Evolutionary conservation across 1,140 invertebrate species (phyloP).

Genomic region (Brachystomella parvula): DNA sequence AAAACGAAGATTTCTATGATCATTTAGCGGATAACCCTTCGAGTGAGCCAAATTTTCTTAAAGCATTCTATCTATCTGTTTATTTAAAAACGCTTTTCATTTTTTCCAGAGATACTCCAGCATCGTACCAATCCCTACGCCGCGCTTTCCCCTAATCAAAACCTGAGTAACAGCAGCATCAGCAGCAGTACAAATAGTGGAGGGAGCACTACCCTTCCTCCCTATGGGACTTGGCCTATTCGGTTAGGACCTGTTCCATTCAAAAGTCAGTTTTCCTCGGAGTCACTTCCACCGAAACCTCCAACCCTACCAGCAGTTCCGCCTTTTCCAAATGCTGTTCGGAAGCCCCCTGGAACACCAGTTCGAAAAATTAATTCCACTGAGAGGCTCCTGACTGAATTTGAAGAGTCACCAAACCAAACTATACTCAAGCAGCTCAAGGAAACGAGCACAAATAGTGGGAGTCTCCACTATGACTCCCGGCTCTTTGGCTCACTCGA

Average conservation of each 20-base stretch:
- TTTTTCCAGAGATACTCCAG: constrained; percentile 27
- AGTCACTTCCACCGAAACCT: constrained; percentile 35
- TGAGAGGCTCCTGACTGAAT: constrained; percentile 5
- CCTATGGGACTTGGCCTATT: constrained; percentile 27
- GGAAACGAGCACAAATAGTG: constrained; percentile 43
- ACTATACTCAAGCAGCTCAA: constrained; percentile 47
- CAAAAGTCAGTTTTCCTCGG: constrained; percentile 28
- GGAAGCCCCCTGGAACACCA: background rate
- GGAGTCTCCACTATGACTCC: constrained; percentile 15
- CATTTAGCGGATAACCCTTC: constrained; percentile 48
- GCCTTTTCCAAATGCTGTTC: background rate
- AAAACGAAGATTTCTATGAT: constrained; percentile 54
- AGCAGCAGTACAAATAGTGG: constrained; percentile 29
- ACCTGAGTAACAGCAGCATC: constrained; percentile 32
- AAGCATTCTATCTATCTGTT: constrained; percentile 5
- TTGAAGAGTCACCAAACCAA: background rate
- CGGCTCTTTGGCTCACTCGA: constrained; percentile 49
- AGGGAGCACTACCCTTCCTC: constrained; percentile 17
- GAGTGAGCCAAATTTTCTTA: constrained; percentile 33
- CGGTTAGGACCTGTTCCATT: constrained; percentile 35
- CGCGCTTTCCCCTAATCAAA: constrained; percentile 16
- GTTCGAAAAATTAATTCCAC: constrained; percentile 17
- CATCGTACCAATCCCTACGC: constrained; percentile 23
- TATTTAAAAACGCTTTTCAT: background rate
- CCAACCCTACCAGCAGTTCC: constrained; percentile 8